Evolutionary conservation across 1,140 invertebrate species (phyloP).

Genomic region (Andricus grossulariae): DNA sequence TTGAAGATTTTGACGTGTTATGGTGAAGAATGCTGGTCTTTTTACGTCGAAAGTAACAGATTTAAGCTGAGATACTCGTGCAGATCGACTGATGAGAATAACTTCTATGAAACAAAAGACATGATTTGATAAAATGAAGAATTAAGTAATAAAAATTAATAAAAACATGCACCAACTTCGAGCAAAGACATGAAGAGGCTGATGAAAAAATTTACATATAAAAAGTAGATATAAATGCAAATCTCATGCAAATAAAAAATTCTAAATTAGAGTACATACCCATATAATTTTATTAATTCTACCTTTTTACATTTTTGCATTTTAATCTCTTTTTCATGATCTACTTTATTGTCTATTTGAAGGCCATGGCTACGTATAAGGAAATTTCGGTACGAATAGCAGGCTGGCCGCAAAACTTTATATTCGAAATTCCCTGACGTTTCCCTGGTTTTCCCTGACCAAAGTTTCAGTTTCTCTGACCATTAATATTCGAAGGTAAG

Average conservation of each 20-base stretch:
- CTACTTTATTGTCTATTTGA: too few species aligned
- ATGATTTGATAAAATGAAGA: background rate
- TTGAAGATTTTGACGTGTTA: background rate
- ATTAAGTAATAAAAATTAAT: background rate
- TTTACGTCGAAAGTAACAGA: background rate
- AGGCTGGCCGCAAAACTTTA: too few species aligned
- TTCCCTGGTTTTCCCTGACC: too few species aligned
- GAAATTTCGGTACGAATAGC: too few species aligned
- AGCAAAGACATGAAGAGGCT: constrained; percentile 1
- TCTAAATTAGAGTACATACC: too few species aligned
- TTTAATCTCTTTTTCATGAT: too few species aligned
- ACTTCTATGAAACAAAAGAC: constrained; percentile 1
- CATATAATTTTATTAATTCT: too few species aligned
- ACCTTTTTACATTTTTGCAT: too few species aligned
- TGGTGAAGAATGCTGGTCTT: background rate
- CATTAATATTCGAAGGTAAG: too few species aligned
- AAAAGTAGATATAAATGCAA: background rate
- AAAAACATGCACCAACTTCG: background rate
- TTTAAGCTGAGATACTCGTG: background rate
- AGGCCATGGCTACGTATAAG: too few species aligned
- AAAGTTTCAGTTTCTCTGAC: too few species aligned
- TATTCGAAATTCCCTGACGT: too few species aligned
- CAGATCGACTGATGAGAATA: background rate
- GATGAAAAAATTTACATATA: background rate
- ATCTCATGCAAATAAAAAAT: background rate